Percentiles rank a stretch among this genome's conserved stretches.
Conservation (phyloP, 2,888 invertebrate species). For the Corbicula japonica region DNA sequence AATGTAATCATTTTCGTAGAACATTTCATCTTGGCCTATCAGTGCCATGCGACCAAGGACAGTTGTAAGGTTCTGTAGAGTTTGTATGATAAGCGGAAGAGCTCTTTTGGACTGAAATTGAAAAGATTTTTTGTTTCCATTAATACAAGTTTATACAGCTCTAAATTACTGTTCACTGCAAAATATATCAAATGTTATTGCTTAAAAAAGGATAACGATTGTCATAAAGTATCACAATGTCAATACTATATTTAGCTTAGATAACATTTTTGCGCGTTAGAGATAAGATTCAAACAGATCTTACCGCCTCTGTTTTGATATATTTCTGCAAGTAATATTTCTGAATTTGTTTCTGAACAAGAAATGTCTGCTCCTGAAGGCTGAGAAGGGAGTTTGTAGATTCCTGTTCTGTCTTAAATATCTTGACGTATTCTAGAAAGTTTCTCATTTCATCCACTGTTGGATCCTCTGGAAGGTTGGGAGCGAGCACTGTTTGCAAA, state of each 20-base stretch:
- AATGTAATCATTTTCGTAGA: constrained; percentile 50
- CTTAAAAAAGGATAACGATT: too few relatives aligned
- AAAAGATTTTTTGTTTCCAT: too few relatives aligned
- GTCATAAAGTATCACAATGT: too few relatives aligned
- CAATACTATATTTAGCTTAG: too few relatives aligned
- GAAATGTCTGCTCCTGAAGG: constrained; percentile 64
- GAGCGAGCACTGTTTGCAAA: constrained; percentile 59
- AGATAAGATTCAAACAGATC: too few relatives aligned
- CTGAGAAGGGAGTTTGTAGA: constrained; percentile 31
- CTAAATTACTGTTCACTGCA: too few relatives aligned
- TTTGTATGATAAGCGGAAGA: constrained; percentile 36
- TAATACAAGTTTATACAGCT: too few relatives aligned
- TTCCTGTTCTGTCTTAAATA: constrained; percentile 45
- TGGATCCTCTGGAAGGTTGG: constrained; percentile 62
- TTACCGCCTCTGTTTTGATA: constrained; percentile 59
- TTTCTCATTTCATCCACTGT: constrained; percentile 59
- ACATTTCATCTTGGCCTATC: constrained; percentile 37
- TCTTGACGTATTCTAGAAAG: constrained; percentile 53
- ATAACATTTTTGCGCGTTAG: too few relatives aligned
- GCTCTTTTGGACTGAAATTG: constrained; percentile 56
- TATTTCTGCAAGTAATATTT: constrained; percentile 53
- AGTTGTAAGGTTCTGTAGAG: constrained; percentile 45
- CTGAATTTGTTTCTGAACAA: constrained; percentile 65
- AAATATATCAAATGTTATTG: too few relatives aligned
- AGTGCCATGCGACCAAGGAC: constrained; percentile 33